Percentiles rank a stretch among this genome's conserved stretches.
Evolutionary conservation across 2,113 vertebrate species (phyloP).

Genomic region (Pseudopipra pipra): DNA sequence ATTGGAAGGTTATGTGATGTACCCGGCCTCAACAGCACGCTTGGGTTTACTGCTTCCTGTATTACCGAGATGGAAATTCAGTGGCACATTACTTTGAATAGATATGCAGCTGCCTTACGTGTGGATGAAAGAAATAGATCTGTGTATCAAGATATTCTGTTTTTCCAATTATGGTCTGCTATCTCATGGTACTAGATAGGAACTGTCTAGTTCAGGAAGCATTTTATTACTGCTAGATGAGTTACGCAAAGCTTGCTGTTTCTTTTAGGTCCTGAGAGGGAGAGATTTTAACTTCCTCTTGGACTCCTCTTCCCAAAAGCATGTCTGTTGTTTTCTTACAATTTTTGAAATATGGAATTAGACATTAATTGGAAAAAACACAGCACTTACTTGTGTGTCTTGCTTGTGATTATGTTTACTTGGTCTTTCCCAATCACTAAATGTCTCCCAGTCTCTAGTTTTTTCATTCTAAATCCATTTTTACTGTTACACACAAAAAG

Average conservation of each 20-base stretch:
- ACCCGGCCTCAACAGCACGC: background rate
- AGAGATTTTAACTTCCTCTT: background rate
- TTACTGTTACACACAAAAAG: background rate
- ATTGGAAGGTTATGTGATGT: background rate
- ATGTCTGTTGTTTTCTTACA: background rate
- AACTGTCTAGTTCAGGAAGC: background rate
- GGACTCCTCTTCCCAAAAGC: background rate
- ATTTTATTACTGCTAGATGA: background rate
- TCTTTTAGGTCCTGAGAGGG: background rate
- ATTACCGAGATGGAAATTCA: background rate
- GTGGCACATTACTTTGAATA: background rate
- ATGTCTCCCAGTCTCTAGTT: background rate
- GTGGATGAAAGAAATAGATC: background rate
- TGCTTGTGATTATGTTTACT: background rate
- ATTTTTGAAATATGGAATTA: background rate
- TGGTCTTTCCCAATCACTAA: background rate
- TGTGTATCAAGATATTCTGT: background rate
- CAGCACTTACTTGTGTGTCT: background rate
- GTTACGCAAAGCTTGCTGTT: background rate
- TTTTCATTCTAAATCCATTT: background rate
- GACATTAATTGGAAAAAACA: background rate
- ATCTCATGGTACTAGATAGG: background rate
- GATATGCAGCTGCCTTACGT: background rate
- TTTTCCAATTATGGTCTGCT: background rate
- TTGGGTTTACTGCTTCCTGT: background rate